phyloP scores from a whole-genome alignment of 2,797 vertebrate species.

The Allobates femoralis region DNA sequence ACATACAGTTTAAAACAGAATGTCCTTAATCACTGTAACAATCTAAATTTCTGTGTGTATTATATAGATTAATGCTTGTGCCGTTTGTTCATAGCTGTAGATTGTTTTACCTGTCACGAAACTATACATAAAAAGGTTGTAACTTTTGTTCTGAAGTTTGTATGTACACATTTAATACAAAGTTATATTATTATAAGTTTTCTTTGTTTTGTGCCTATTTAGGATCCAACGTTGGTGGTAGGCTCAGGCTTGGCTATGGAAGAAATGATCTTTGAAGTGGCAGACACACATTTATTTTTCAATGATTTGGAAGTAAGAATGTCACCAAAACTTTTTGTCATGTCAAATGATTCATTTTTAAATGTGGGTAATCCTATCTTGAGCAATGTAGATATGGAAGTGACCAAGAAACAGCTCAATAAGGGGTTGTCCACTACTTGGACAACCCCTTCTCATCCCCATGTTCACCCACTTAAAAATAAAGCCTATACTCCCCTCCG shows the following conservation, averaged over 20 bases:
- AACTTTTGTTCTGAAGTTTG: neutral
- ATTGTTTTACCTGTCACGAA: neutral
- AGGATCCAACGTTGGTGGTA: slow-evolving; percentile 93
- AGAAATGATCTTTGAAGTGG: slow-evolving; percentile 98
- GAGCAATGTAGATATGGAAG: too few species aligned
- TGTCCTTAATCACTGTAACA: too few species aligned
- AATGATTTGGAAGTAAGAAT: slow-evolving; percentile 92
- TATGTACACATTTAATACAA: neutral
- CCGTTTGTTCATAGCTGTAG: neutral
- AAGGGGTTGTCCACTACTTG: too few species aligned
- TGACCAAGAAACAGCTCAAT: too few species aligned
- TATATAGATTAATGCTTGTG: too few species aligned
- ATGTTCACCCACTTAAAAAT: too few species aligned
- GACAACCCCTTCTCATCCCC: too few species aligned
- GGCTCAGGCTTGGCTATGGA: slow-evolving; percentile 97
- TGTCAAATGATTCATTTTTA: neutral
- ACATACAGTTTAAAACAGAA: too few species aligned
- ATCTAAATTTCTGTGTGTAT: too few species aligned
- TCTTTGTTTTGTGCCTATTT: slow-evolving; percentile 20
- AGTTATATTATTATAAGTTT: neutral
- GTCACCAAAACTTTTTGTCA: neutral
- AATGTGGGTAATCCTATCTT: too few species aligned
- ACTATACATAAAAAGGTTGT: neutral
- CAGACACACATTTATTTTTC: slow-evolving; percentile 98
- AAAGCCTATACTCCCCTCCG: too few species aligned